Base-by-base conservation (phyloP, 2,888 invertebrate genomes). In the Rhorus exstirpatorius region DNA sequence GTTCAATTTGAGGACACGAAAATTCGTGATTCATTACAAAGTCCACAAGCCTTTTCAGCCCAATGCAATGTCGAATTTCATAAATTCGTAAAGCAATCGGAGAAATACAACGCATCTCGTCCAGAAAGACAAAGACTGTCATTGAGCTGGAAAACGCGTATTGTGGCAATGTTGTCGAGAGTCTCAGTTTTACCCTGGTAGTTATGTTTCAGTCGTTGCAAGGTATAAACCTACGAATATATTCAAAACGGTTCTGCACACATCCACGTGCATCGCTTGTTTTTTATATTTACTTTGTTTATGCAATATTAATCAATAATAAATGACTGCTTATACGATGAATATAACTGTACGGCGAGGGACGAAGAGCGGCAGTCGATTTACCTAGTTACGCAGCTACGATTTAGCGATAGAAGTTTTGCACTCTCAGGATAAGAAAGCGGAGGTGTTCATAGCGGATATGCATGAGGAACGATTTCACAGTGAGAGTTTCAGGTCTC, bases 1-100 rank as follows among this genome's bases (percentile, higher is more conserved):
- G 83, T 82, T 82, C 80, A 41, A 75, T 82, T 83, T 76, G 68
- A 81, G 24, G 44, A 51, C 10, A 19, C 12, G 24, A 17, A 26
- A 80, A 55, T 55, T 68, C 12, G 14, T 35, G 3, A 35, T n/a
- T 8, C 21, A 10, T 10, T 31, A 14, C 10, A 14, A 19, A 6
- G 2, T 17, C 24, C 8, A 35, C 21, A 21, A 51, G 14, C 0
- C 21, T 41, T 63, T 31, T 8, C 17, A 4, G 10, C 12, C 8
- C 44, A 12, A n/a, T 51, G 31, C 49, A n/a, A 61, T 68, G 46
- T 58, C 14, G 12, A 67, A 31, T 63, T 26, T 14, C 3, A 26
- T 63, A 63, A 6, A 2, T n/a, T 14, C 26, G 3, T 14, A 14
- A 46, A 46, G 24, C 14, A 46, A 44, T 26, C 26, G n/a, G 3